Evolutionary conservation across 1,140 invertebrate species (phyloP), one percentile per base, ranked within the genome.

Genomic region (Saccostrea cuccullata): DNA sequence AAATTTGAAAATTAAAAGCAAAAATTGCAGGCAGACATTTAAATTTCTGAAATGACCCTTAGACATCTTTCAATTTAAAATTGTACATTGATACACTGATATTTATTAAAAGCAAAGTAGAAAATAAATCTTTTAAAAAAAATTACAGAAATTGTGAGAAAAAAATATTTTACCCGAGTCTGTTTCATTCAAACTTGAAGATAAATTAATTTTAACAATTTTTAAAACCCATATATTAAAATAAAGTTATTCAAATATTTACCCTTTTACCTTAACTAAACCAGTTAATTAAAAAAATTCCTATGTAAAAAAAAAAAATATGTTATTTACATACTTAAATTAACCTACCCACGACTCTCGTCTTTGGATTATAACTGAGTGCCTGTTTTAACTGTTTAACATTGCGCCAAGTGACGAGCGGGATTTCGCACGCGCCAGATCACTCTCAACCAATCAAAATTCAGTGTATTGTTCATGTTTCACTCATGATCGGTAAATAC

Each of bases 331-430:
- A 20, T 20, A 64, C 58, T 20, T 60, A 60, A 36, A 36, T 20
- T 13, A 20, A 60, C 13, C 9, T 60, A 17, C 58, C 58, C 58
- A 15, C 13, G 67, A 23, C 12, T 13, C 26, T 13, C n/a, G 23
- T 26, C 67, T 73, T 0, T 73, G 67, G 13, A n/a, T 9, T 26
- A 4, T 70, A 26, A 23, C 12, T 70, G 2, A 26, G 26, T 67
- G 60, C 26, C 67, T 6, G 26, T 73, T 73, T 73, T 73, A 36
- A 36, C 30, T 36, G 30, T 36, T 36, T 36, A 73, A 77, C 26
- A 77, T 77, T 77, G 70, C 70, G 70, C 70, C 70, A 77, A 77
- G 23, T 36, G 26, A 77, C 70, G 70, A 23, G 70, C 70, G 70
- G 23, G 3, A 36, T 30, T 77, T 77, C 70, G 12, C 70, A 77